Conservation (phyloP, 92 coral and sea anemone species). For the Plumapathes pennacea region DNA sequence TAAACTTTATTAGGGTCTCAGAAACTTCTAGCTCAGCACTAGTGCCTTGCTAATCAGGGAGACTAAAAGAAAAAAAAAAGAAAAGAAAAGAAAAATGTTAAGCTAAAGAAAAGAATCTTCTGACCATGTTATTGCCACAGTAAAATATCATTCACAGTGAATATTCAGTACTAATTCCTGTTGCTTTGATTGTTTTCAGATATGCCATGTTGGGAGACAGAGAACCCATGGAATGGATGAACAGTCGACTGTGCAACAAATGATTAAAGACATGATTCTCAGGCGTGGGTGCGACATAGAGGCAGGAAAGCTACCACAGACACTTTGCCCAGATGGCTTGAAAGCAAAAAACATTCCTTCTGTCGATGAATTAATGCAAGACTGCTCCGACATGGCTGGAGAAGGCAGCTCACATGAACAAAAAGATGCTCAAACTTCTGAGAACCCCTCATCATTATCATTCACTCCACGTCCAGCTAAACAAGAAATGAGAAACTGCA, state of each 20-base stretch:
- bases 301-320: constrained; percentile 19
- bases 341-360: not conserved
- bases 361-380: too few relatives aligned
- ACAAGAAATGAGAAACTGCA: constrained; percentile 74
- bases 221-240: constrained; percentile 54
- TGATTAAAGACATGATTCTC: constrained; percentile 61
- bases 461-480: constrained; percentile 68
- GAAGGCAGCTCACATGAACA: not conserved
- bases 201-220: constrained; percentile 82
- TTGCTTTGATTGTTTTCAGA: constrained; percentile 43
- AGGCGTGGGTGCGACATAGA: constrained; percentile 67
- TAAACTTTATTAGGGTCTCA: too few relatives aligned
- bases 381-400: not conserved
- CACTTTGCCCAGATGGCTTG: not conserved
- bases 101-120: too few relatives aligned
- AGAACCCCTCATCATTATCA: not conserved
- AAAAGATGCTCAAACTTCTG: not conserved
- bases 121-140: too few relatives aligned
- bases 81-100: too few relatives aligned
- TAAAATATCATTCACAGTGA: too few relatives aligned
- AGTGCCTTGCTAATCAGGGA: too few relatives aligned
- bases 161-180: too few relatives aligned
- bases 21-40: too few relatives aligned
- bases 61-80: too few relatives aligned
- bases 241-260: constrained; percentile 12